Evolutionary conservation across 2,113 vertebrate genomes (phyloP), one percentile per base, ranked within the genome.

Genomic region (Dinomys branickii): DNA sequence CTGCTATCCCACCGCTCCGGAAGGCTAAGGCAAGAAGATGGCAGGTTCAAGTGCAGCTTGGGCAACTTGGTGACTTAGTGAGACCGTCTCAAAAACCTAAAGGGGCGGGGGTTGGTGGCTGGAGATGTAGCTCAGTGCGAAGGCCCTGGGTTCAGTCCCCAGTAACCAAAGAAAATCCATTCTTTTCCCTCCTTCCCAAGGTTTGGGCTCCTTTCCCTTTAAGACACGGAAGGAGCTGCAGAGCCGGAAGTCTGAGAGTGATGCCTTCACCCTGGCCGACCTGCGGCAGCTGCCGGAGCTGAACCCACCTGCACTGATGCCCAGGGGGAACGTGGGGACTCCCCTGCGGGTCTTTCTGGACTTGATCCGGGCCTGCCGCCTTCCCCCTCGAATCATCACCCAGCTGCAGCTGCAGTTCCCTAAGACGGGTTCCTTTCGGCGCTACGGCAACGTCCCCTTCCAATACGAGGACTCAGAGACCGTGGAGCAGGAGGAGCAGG

Each of bases 381-480:
- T 99, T 2, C 99, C 99, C 14, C 99, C 99, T 0, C 97, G 98
- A 1, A 97, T 99, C 33, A 99, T 99, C 97, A 98, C 98, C 54
- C 99, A 99, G 33, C 96, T 99, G 86, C 99, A 99, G 89, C 99
- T 99, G 92, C 98, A 98, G 67, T 99, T 99, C 54, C 99, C 99
- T 0, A 99, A 98, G 94, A 99, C 99, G 0, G 98, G 99, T 91
- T 99, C 99, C 1, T 98, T 98, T 86, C 99, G 99, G 0, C 99
- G 99, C 71, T 99, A 99, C 0, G 99, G 99, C 65, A 99, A 99
- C 0, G 99, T 99, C 56, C 99, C 99, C 16, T 99, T 99, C 84
- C 80, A 98, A 17, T 99, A 99, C 86, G 94, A 73, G 67, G 82
- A 98, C 98, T 98, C 98, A 2, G 94, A 97, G 78, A 98, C 96